Conservation (phyloP, 2,113 vertebrate species). For the Colinus virginianus region DNA sequence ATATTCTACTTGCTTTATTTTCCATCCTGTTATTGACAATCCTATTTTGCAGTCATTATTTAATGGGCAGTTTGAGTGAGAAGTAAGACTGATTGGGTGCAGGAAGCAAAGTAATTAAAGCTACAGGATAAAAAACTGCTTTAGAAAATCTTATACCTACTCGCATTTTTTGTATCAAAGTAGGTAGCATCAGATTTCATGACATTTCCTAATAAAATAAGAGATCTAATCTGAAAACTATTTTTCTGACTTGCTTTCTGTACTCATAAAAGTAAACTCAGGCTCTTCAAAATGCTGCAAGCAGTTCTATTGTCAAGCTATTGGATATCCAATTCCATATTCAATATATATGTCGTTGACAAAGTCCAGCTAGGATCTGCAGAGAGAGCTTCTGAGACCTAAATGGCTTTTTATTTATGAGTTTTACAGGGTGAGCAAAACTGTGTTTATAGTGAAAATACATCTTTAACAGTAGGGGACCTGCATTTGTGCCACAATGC, state of each 20-base stretch:
- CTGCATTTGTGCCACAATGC: constrained; percentile 12
- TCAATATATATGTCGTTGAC: not conserved
- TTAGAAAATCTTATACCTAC: not conserved
- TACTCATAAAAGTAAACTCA: not conserved
- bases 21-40: constrained; percentile 18
- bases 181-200: not conserved
- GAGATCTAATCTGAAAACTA: not conserved
- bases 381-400: not conserved
- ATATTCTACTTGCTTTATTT: constrained; percentile 33
- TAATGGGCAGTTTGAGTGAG: constrained; percentile 26
- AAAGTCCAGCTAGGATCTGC: not conserved
- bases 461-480: not conserved
- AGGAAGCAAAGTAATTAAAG: constrained; percentile 31
- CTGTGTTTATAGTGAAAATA: not conserved
- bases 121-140: constrained; percentile 4
- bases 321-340: rapidly evolving
- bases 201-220: not conserved
- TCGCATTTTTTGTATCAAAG: not conserved
- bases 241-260: not conserved
- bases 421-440: constrained; percentile 22
- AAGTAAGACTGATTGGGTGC: constrained; percentile 1
- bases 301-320: not conserved
- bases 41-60: constrained; percentile 45
- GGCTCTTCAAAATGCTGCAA: not conserved
- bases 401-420: not conserved